Base-by-base conservation (phyloP, 2,888 invertebrate species). In the Tachina lurida region DNA sequence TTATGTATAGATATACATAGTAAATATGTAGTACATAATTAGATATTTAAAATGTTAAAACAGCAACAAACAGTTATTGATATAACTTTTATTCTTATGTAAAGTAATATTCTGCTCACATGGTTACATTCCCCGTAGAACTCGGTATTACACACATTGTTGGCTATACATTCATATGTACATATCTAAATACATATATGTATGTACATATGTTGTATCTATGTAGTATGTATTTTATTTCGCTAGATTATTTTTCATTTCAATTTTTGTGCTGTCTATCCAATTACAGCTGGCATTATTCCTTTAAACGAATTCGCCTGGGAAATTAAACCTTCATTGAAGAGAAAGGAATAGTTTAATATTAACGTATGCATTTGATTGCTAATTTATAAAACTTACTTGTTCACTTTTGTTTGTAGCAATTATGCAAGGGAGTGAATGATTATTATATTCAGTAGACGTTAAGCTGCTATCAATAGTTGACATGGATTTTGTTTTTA, bases 321-420 rank as follows among this genome's bases (percentile, higher is more conserved):
- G 70, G 22, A 52, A 31, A 68, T 60, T 74, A n/a, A 43, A 43
- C 60, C 65, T 65, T 54, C 73, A 47, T 39, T 12, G 41, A 43
- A 22, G n/a, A 22, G 10, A 63, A 54, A 47, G 17, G 13, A 54
- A 71, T 56, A 56, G 13, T 60, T 43, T 12, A 74, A 41, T 17
- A 67, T 67, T 74, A 74, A 74, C 56, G 43, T 17, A 49, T 52
- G 10, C 17, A 4, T 73, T 58, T 74, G 43, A 74, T 74, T 67
- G 43, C n/a, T 58, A 75, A 8, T 75, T 62, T 31, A 54, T 62
- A 75, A 39, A 75, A 75, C 81, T 81, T 81, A 81, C 75, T 81
- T 81, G 68, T 19, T 54, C 58, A 13, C n/a, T 22, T 9, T 39
- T 45, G 31, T 52, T 41, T 39, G 5, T 68, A 19, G 47, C 58